Percentiles rank a stretch among this genome's conserved stretches.
Conservation (phyloP, 1,140 invertebrate genomes). For the Dufourea novaeangliae region DNA sequence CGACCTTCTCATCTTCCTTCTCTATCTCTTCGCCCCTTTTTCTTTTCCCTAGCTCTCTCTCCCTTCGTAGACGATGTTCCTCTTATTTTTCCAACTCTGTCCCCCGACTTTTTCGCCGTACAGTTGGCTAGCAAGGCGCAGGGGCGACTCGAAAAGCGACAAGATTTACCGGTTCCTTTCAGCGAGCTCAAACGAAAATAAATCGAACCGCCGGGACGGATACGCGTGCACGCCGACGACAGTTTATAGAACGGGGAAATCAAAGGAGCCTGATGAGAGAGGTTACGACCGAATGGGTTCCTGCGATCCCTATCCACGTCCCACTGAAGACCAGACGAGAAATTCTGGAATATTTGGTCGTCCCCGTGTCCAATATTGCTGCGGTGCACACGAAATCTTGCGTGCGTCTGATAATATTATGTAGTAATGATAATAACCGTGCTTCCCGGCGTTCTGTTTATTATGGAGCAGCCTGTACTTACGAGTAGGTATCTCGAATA, state of each 20-base stretch:
- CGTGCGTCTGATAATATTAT: neutral
- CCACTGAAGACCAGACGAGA: neutral
- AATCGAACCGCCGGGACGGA: slow-evolving; percentile 24
- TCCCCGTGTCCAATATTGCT: neutral
- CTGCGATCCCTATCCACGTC: neutral
- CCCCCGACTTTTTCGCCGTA: slow-evolving; percentile 2
- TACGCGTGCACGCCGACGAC: neutral
- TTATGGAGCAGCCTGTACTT: neutral
- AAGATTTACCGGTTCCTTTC: slow-evolving; percentile 19
- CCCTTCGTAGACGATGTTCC: too few species aligned
- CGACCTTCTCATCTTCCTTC: neutral
- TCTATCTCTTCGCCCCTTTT: neutral
- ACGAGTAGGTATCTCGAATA: neutral
- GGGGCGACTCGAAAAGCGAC: neutral
- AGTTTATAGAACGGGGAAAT: slow-evolving; percentile 9
- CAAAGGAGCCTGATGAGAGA: slow-evolving; percentile 33
- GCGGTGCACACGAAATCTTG: neutral
- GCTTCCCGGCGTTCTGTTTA: neutral
- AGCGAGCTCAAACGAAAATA: slow-evolving; percentile 15
- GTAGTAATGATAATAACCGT: neutral
- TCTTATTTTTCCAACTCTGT: slow-evolving; percentile 11
- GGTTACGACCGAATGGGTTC: slow-evolving; percentile 16
- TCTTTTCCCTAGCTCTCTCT: neutral
- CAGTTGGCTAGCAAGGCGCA: slow-evolving; percentile 2
- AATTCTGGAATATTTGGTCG: neutral